phyloP scores from a whole-genome alignment of 2,888 invertebrate species.

The Drosophila seclusa region DNA sequence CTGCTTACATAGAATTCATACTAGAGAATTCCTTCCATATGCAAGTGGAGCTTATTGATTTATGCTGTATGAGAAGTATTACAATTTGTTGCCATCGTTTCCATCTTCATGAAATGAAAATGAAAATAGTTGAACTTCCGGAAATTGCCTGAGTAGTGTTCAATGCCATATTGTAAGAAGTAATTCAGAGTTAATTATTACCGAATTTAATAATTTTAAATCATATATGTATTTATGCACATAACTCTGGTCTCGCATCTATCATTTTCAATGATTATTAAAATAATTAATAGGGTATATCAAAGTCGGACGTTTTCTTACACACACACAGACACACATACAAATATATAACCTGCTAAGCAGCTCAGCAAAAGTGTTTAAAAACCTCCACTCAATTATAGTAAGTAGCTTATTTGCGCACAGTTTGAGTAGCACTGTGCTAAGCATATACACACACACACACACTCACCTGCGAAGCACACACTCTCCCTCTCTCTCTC shows the following conservation, averaged over 20 bases:
- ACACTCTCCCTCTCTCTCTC: conserved; percentile 3
- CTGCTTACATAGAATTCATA: conserved; percentile 26
- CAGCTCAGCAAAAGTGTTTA: conserved; percentile 10
- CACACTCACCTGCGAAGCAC: conserved; percentile 29
- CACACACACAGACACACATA: neutral
- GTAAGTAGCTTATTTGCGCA: conserved; percentile 30
- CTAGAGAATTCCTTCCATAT: conserved; percentile 10
- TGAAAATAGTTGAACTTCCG: neutral
- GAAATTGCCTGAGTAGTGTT: neutral
- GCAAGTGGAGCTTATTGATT: conserved; percentile 7
- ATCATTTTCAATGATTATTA: neutral
- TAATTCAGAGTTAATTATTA: neutral
- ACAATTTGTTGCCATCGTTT: neutral
- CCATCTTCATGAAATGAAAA: neutral
- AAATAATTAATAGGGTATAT: conserved; percentile 3
- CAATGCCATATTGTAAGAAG: neutral
- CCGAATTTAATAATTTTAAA: neutral
- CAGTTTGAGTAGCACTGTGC: conserved; percentile 38
- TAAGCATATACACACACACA: conserved; percentile 5
- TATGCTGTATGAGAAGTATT: neutral
- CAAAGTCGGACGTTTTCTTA: neutral
- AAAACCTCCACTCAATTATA: conserved; percentile 19
- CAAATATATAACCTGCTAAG: neutral
- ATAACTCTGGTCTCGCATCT: neutral
- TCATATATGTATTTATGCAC: neutral